A percentile compares a stretch with the other conserved stretches of the same genome.
These are phyloP conservation scores for Allygus modestus DNA, from an alignment of 2,888 invertebrate genomes.

Conservation along the genomic window DNA sequence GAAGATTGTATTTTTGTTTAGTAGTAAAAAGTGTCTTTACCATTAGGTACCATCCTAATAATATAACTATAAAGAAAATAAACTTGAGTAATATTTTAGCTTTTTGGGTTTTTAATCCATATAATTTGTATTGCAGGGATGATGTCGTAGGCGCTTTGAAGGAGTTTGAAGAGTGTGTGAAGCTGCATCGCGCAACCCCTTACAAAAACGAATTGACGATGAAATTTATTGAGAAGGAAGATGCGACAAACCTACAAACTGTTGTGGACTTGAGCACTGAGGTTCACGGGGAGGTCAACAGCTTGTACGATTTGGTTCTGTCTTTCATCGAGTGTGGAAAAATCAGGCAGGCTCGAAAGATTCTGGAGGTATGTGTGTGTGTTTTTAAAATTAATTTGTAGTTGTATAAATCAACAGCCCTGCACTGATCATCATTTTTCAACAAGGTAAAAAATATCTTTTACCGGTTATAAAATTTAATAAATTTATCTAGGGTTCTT, in stretches of 20 bases:
- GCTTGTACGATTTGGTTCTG: conserved; percentile 89
- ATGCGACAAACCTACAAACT: conserved; percentile 87
- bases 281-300: conserved; percentile 89
- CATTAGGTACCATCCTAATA: too few relatives aligned
- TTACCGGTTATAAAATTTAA: too few relatives aligned
- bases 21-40: too few relatives aligned
- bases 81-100: too few relatives aligned
- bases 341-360: conserved; percentile 84
- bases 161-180: conserved; percentile 83
- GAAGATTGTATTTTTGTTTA: too few relatives aligned
- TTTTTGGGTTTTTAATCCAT: too few relatives aligned
- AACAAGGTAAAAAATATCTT: too few relatives aligned
- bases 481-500: too few relatives aligned
- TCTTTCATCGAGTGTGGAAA: conserved; percentile 91
- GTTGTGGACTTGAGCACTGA: conserved; percentile 88
- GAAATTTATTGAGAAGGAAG: conserved; percentile 84
- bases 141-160: conserved; percentile 83
- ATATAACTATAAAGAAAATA: too few relatives aligned
- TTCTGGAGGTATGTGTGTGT: conserved; percentile 82
- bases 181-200: conserved; percentile 83
- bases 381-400: too few relatives aligned
- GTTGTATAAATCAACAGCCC: too few relatives aligned
- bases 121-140: conserved; percentile 78
- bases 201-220: conserved; percentile 87
- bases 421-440: too few relatives aligned